Evolutionary conservation across 2,888 invertebrate genomes (phyloP).

Genomic region (Gymnosoma rotundatum): DNA sequence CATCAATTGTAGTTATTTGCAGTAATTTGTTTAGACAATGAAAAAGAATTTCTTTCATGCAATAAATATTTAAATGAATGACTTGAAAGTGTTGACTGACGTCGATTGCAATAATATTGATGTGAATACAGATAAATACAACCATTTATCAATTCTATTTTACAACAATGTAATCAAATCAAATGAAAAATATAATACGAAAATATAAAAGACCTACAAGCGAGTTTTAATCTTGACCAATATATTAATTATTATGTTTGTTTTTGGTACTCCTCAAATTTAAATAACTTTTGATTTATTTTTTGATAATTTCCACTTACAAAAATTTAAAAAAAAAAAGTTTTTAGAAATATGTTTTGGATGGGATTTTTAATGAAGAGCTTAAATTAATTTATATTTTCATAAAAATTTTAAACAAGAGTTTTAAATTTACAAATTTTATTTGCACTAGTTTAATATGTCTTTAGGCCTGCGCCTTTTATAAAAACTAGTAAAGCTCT

Average conservation of each 20-base stretch:
- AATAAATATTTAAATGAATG: constrained; percentile 38
- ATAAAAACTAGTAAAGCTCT: constrained; percentile 34
- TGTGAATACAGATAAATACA: not conserved
- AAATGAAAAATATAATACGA: constrained; percentile 11
- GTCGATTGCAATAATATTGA: constrained; percentile 59
- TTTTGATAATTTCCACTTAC: no score
- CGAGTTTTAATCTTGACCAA: no score
- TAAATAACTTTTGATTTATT: no score
- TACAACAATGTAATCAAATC: constrained; percentile 5
- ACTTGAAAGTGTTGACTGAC: constrained; percentile 70
- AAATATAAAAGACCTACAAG: not conserved
- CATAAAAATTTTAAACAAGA: no score
- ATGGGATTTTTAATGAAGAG: no score
- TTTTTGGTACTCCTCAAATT: no score
- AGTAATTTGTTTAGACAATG: constrained; percentile 32
- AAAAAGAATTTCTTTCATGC: not conserved
- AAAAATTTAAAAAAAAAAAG: no score
- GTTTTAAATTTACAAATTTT: not conserved
- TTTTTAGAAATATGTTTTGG: no score
- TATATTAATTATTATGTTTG: no score
- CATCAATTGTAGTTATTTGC: constrained; percentile 29
- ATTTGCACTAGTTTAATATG: not conserved
- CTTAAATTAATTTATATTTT: no score
- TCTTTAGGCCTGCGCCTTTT: not conserved
- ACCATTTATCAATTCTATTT: constrained; percentile 10